Evolutionary conservation across 2,113 vertebrate genomes (phyloP), one percentile per base, ranked within the genome.

Genomic region (Strix uralensis): DNA sequence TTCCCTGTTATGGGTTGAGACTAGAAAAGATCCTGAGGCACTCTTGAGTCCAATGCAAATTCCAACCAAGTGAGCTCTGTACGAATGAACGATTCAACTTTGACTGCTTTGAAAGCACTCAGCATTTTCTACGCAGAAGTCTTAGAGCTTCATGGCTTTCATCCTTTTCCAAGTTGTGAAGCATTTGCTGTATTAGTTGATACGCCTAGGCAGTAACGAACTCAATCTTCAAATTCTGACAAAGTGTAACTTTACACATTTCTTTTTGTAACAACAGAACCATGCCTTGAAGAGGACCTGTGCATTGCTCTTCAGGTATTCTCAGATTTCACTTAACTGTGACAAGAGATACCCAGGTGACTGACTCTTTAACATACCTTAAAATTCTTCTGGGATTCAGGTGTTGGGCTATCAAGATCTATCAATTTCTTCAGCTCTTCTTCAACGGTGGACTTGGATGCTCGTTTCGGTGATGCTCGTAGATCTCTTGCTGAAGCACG

Each of bases 361-460:
- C 18, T 58, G 46, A n/a, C 30, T 15, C 42, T 94, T 40, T 32
- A 72, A 52, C 13, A 23, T 98, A 99, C 99, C 98, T 99, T 99
- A 82, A 99, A 99, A 92, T 98, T 98, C 85, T 99, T 99, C 92
- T 98, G 97, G 92, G 98, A 98, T 84, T 95, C 98, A 30, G 98
- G 75, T 30, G 99, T 98, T 52, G 99, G 98, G 82, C 98, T 99
- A 89, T 99, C 99, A 14, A 99, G 98, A 82, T 98, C 97, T 13
- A 98, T 98, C 91, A 99, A 96, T 89, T 99, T 99, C 98, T 99
- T 99, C 81, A 99, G 96, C n/a, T 99, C 99, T 82, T 99, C 99
- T 94, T 99, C 99, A 5, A 99, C 98, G 4, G 98, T 99, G 79
- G 99, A 99, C 93, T 99, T 99, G 75, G 99, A 98, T 15, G 98